Conservation (phyloP, 2,888 invertebrate species). For the Eristalinus aeneus region DNA sequence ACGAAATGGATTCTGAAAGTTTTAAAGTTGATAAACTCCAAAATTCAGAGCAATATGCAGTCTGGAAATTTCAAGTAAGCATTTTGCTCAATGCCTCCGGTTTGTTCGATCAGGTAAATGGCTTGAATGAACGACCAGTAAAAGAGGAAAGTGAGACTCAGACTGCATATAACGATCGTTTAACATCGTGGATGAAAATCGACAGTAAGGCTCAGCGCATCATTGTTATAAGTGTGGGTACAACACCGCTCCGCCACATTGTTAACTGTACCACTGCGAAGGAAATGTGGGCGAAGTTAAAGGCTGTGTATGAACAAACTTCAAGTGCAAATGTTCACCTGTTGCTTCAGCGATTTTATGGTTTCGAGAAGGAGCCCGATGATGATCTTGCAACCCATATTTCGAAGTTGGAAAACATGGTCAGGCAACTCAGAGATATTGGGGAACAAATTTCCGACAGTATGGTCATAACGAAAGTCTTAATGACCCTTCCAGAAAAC, state of each 20-base stretch:
- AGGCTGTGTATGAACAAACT: slow-evolving; percentile 73
- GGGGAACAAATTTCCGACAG: too few relatives aligned
- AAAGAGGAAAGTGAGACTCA: too few relatives aligned
- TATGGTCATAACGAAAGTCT: not conserved
- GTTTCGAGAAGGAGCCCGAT: slow-evolving; percentile 41
- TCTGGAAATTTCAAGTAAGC: too few relatives aligned
- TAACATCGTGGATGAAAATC: not conserved
- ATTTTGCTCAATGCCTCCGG: too few relatives aligned
- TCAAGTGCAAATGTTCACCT: slow-evolving; percentile 74
- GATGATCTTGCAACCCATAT: slow-evolving; percentile 55
- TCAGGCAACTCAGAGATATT: slow-evolving; percentile 30
- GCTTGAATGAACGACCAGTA: too few relatives aligned
- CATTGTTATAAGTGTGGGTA: slow-evolving; percentile 10
- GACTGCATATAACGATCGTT: not conserved
- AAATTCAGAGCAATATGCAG: too few relatives aligned
- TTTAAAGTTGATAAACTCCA: too few relatives aligned
- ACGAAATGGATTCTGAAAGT: too few relatives aligned
- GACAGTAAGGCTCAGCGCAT: not conserved
- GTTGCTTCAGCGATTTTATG: slow-evolving; percentile 73
- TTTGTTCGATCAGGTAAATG: too few relatives aligned
- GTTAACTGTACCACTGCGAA: not conserved
- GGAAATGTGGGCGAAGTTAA: slow-evolving; percentile 12
- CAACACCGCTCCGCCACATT: not conserved
- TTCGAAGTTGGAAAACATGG: slow-evolving; percentile 36
- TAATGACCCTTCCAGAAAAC: not conserved